Evolutionary conservation across 1,140 invertebrate species (phyloP), one percentile per base, ranked within the genome.

Genomic region (Habropoda laboriosa): DNA sequence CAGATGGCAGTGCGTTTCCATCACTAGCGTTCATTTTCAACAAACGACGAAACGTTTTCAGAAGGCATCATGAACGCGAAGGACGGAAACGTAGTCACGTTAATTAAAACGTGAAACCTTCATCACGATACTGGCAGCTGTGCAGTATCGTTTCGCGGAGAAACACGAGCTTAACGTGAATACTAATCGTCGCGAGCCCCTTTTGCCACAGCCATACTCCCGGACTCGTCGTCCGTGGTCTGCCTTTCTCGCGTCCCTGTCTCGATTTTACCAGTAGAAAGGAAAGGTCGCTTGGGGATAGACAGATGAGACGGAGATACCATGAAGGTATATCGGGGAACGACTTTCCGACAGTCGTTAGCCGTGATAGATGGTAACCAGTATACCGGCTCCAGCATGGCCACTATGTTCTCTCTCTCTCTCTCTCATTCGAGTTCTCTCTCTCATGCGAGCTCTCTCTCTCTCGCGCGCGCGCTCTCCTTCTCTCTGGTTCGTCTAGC

Each of bases 301-400:
- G 47, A 81, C 57, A 78, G 47, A 70, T 47, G 64, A 58, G 57
- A 64, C 27, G 30, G 47, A 67, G 68, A 78, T 47, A 47, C 63
- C 79, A 66, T 64, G 76, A 60, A 70, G 68, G 84, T 68, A 74
- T 84, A 86, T 79, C 82, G 75, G 35, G 85, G 83, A 82, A 83
- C 70, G 79, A 71, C 83, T 88, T 84, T 60, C 81, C 74, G 85
- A 66, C 79, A 79, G 79, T 81, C 85, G 83, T 86, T 88, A 87
- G 82, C 73, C 74, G 83, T 86, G 88, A 90, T 88, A 76, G 82
- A 89, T 89, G 85, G 80, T 61, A 76, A 80, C 77, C 61, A 68
- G 82, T 86, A 76, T 79, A 77, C 77, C 67, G 32, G 51, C 21
- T 51, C 12, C 35, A 58, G 35, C 70, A 10, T 27, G 53, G 42